Evolutionary conservation across 2,797 vertebrate species (phyloP), one percentile per base, ranked within the genome.

Genomic region (Lagocephalus sceleratus): DNA sequence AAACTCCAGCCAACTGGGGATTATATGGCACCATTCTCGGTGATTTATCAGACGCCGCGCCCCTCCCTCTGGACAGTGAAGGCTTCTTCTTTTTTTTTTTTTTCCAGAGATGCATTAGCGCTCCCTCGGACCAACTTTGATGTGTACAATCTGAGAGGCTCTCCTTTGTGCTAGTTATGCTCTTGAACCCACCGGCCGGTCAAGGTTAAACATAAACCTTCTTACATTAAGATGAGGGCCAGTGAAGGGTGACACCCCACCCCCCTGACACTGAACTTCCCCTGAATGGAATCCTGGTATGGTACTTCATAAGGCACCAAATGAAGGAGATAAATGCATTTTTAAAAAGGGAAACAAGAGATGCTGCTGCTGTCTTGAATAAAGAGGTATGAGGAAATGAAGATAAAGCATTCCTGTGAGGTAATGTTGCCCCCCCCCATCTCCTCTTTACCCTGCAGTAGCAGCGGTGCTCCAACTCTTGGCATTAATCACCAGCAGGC

Each of bases 401-500:
- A 48, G 53, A 66, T 44, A 17, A 66, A 74, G 42, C 46, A 43
- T 35, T 63, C 25, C 47, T 57, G 22, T 69, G 77, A 82, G 53
- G 71, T 55, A 23, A 75, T 67, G 48, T 19, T 68, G 65, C 57
- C 44, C 57, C 26, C 40, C 20, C 41, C 26, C 60, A 58, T 44
- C 43, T 41, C 16, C 45, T 46, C 19, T 19, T 19, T 50, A 54
- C 59, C 55, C 43, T 52, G 43, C 69, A 78, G 85, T 71, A 83
- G 81, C 52, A 35, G 54, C 20, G 5, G 55, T 42, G 63, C 73
- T 74, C 47, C 25, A 47, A 9, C 21, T 42, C 65, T 71, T 57
- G 56, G 78, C 72, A 84, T 81, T 71, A 76, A 75, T 86, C 84
- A 71, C 59, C 57, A 46, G 62, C 23, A 15, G 51, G 63, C 58